Base-by-base conservation (phyloP, 2,888 invertebrate species). In the Drosophila percnosoma region DNA sequence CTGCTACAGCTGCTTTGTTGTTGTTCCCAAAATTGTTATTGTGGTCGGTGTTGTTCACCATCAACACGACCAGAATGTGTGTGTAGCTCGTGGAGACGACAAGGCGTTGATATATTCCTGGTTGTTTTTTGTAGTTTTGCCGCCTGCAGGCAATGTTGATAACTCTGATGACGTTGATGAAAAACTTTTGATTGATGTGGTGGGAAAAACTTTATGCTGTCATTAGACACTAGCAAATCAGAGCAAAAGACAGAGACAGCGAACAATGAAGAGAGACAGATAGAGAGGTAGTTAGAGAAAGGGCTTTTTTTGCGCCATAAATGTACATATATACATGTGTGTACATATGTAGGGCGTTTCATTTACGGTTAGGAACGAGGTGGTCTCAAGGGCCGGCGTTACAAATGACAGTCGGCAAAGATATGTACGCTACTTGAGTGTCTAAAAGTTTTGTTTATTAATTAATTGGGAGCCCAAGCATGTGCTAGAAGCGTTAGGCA, bases 111-210 rank as follows among this genome's bases (percentile, higher is more conserved):
- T 68, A 63, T 77, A 72, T 76, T 72, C 70, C 67, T 38, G 77
- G 65, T 60, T 71, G 67, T 78, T 67, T 73, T 73, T 77, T 62
- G 60, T 79, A 76, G 83, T 78, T 78, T 73, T 55, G 63, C 71
- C 62, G 86, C 89, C 87, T 78, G 73, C 63, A 87, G 89, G 77
- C 68, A 68, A 71, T 81, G 90, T 77, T 89, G 89, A 91, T 90
- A 89, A 89, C 87, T 89, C 81, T 89, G 84, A 89, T 89, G 90
- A 89, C 90, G 89, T 91, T 91, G 89, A 90, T 89, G 89, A 80
- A 87, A 89, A 89, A 89, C 89, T 89, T 89, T 89, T 89, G 89
- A 89, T 89, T 89, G 89, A 89, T 89, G 89, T 82, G 89, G 89
- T 90, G 88, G 88, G 86, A 80, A 80, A 90, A 89, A 89, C 89